Percentiles rank a stretch among this genome's conserved stretches.
Conservation (phyloP, 30 jellyfish, hydroid and myxozoan species). For the Turritopsis dohrnii region DNA sequence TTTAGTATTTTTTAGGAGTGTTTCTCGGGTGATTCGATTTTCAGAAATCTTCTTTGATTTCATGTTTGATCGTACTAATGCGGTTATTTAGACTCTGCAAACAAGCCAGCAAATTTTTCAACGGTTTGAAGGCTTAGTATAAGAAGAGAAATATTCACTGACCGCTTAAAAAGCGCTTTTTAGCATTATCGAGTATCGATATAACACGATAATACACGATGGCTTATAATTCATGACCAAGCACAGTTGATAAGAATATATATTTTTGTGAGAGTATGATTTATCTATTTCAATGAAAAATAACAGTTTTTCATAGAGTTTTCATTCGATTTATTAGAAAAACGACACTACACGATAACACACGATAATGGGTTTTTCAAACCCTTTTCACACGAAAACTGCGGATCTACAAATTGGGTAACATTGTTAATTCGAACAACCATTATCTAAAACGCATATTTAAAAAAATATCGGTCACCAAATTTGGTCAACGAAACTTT, state of each 20-base stretch:
- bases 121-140: background rate
- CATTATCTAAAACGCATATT: background rate
- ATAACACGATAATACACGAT: background rate
- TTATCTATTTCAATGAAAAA: background rate
- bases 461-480: conserved; percentile 7
- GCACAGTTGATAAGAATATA: background rate
- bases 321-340: background rate
- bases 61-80: too few species aligned
- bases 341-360: background rate
- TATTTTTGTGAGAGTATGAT: background rate
- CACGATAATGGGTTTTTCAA: background rate
- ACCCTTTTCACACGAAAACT: background rate
- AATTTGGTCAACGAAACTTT: conserved; percentile 5
- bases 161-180: background rate
- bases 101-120: too few species aligned
- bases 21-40: too few species aligned
- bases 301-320: background rate
- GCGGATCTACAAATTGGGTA: background rate
- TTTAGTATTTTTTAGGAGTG: too few species aligned
- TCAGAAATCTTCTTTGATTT: too few species aligned
- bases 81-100: too few species aligned
- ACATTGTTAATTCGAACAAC: background rate
- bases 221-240: background rate
- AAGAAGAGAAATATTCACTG: background rate
- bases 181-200: conserved; percentile 1